A percentile compares a stretch with the other conserved stretches of the same genome.
phyloP scores from a whole-genome alignment of 2,113 vertebrate species.

The Thunnus maccoyii region DNA sequence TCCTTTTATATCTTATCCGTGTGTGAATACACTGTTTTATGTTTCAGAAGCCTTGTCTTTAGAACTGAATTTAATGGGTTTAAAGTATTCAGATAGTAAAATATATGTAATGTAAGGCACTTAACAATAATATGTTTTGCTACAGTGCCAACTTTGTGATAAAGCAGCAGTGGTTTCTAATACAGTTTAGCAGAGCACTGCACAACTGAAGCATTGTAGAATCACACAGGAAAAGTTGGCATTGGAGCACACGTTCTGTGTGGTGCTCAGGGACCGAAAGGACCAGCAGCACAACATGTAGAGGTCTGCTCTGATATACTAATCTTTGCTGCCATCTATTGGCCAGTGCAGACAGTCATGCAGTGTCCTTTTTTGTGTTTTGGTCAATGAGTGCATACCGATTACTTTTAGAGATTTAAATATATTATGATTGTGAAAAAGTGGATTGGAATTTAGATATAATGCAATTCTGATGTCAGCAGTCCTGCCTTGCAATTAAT shows the following conservation, averaged over 20 bases:
- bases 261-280: slow-evolving; percentile 87
- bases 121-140: neutral
- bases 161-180: neutral
- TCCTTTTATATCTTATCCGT: neutral
- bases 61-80: neutral
- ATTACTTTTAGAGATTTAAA: neutral
- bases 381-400: neutral
- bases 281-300: slow-evolving; percentile 77
- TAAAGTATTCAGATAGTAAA: neutral
- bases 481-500: neutral
- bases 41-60: neutral
- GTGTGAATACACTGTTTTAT: neutral
- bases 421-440: neutral
- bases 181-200: neutral
- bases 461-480: too few species aligned
- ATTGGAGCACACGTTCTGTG: slow-evolving; percentile 48
- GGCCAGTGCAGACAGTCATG: slow-evolving; percentile 26
- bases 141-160: neutral
- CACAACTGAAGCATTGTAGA: neutral
- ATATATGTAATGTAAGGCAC: neutral
- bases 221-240: slow-evolving; percentile 30
- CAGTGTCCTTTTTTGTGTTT: neutral
- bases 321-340: slow-evolving; percentile 83
- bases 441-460: neutral
- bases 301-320: slow-evolving; percentile 10